These are phyloP conservation scores for Ostrea denselamellosa DNA, from an alignment of 1,140 invertebrate species.

Conservation along the genomic window DNA sequence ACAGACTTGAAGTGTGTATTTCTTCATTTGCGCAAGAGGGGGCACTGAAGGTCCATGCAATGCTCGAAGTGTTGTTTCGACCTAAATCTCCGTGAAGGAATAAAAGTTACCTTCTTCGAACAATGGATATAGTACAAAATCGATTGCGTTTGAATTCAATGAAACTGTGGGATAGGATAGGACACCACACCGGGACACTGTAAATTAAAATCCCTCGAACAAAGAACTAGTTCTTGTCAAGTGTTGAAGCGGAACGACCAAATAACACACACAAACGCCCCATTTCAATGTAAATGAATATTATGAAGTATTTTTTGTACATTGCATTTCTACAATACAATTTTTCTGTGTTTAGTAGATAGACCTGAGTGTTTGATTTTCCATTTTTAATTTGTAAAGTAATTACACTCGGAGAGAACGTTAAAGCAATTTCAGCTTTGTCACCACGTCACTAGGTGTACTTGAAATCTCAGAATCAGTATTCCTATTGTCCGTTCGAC, in stretches of 20 bases:
- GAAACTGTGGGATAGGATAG: neutral
- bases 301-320: constrained; percentile 28
- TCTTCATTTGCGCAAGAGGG: constrained; percentile 31
- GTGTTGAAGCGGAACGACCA: constrained; percentile 33
- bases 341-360: constrained; percentile 33
- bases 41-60: neutral
- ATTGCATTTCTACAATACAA: constrained; percentile 22
- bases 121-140: constrained; percentile 13
- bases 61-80: constrained; percentile 12
- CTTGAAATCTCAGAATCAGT: constrained; percentile 20
- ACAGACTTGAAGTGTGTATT: neutral
- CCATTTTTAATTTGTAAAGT: constrained; percentile 38
- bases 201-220: constrained; percentile 15
- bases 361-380: constrained; percentile 28
- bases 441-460: neutral
- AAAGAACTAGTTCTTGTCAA: constrained; percentile 24
- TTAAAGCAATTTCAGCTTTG: constrained; percentile 11
- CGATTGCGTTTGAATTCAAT: neutral
- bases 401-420: constrained; percentile 1
- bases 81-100: constrained; percentile 10
- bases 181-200: constrained; percentile 11
- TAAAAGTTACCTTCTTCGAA: constrained; percentile 24
- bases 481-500: neutral
- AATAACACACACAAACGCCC: constrained; percentile 33
- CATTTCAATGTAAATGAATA: constrained; percentile 32